Evolutionary conservation across 2,888 invertebrate species (phyloP).

Genomic region (Corbicula japonica): DNA sequence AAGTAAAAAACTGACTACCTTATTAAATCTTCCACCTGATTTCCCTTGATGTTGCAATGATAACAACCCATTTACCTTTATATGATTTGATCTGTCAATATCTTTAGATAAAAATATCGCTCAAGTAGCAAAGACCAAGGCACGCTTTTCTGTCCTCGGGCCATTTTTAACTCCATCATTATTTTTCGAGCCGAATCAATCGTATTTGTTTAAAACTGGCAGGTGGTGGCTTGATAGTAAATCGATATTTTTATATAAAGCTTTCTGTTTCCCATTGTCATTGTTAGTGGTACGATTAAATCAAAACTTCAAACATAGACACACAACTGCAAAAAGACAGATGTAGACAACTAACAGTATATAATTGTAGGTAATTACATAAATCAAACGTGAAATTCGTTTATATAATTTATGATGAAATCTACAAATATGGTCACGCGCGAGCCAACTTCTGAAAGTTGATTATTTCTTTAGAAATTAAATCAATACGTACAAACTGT

Average conservation of each 20-base stretch:
- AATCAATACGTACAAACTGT: slow-evolving; percentile 61
- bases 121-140: slow-evolving; percentile 22
- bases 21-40: slow-evolving; percentile 41
- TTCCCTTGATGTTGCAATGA: slow-evolving; percentile 34
- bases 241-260: slow-evolving; percentile 45
- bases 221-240: slow-evolving; percentile 43
- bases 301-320: slow-evolving; percentile 9
- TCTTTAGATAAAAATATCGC: slow-evolving; percentile 20
- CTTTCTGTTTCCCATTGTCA: slow-evolving; percentile 23
- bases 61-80: slow-evolving; percentile 20
- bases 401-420: slow-evolving; percentile 8
- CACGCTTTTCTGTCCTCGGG: slow-evolving; percentile 41
- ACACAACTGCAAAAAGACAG: neutral
- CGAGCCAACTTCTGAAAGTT: slow-evolving; percentile 10
- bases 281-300: slow-evolving; percentile 9
- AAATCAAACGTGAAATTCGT: slow-evolving; percentile 1
- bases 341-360: slow-evolving; percentile 15
- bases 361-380: slow-evolving; percentile 2
- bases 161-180: slow-evolving; percentile 8
- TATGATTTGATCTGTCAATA: slow-evolving; percentile 37
- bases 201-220: slow-evolving; percentile 31
- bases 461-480: slow-evolving; percentile 49
- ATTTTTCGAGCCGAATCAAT: slow-evolving; percentile 22
- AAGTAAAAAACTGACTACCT: slow-evolving; percentile 4
- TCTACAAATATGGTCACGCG: slow-evolving; percentile 15